Evolutionary conservation across 1,140 invertebrate species (phyloP).

Genomic region (Leptestheria dahalacensis): DNA sequence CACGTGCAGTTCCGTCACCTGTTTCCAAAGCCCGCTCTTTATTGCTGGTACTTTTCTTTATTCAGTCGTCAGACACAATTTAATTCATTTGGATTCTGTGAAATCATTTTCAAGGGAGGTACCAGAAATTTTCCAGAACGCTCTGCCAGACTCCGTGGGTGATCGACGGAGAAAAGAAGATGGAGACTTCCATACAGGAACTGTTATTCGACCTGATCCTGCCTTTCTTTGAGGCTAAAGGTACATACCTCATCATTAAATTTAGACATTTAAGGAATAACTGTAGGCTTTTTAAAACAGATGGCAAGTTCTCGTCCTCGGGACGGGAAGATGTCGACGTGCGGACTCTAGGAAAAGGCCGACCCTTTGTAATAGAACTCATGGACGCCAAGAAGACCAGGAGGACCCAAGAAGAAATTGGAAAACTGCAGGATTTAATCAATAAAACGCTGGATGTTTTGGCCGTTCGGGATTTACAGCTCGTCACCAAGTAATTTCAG

Average conservation of each 20-base stretch:
- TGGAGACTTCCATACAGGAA: conserved; percentile 80
- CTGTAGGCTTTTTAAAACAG: background rate
- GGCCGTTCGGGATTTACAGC: conserved; percentile 43
- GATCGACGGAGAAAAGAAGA: conserved; percentile 59
- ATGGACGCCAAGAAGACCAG: conserved; percentile 43
- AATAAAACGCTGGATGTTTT: conserved; percentile 42
- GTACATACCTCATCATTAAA: conserved; percentile 24
- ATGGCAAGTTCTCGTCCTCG: conserved; percentile 57
- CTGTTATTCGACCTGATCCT: conserved; percentile 48
- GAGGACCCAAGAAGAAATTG: conserved; percentile 35
- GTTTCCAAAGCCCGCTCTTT: conserved; percentile 37
- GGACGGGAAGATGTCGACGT: conserved; percentile 93
- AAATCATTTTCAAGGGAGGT: conserved; percentile 41
- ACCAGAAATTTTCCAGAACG: conserved; percentile 71
- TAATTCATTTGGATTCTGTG: conserved; percentile 13
- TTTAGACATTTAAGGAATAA: conserved; percentile 6
- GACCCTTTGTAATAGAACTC: conserved; percentile 75
- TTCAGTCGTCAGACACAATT: conserved; percentile 11
- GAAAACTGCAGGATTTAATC: conserved; percentile 39
- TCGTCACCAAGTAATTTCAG: conserved; percentile 40
- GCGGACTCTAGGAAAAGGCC: conserved; percentile 62
- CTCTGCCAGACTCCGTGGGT: conserved; percentile 91
- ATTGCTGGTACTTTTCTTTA: conserved; percentile 36
- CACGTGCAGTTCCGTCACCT: conserved; percentile 30
- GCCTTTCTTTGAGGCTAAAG: conserved; percentile 36